Evolutionary conservation across 2,797 vertebrate species (phyloP), one percentile per base, ranked within the genome.

Genomic region (Scomberomorus guttatus): DNA sequence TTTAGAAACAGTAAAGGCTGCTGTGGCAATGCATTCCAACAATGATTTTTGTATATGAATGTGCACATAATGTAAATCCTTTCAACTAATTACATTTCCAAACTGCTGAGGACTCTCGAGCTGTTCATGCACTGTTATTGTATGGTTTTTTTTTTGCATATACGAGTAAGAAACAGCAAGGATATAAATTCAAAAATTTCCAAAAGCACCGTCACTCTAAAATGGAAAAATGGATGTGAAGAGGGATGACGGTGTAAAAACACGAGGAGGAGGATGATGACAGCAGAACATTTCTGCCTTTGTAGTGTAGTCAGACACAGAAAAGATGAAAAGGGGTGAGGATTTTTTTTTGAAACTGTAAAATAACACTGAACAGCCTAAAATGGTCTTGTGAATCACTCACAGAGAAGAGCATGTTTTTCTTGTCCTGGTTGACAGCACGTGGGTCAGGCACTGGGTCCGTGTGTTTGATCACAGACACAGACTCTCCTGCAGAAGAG

Each of bases 331-430:
- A 67, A 71, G 20, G 6, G 29, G 25, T 0, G 9, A 52, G 18
- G 50, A 7, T 27, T 20, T 12, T 34, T n/a, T 12, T 34, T 67
- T 11, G 20, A 24, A 70, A 9, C 13, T 22, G 25, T 58, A 69
- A 72, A 79, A 56, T 24, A 70, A 37, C 4, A 75, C 24, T n/a
- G 12, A 46, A 52, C 18, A 32, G 48, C 37, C n/a, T 22, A 52
- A 72, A 79, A 56, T 3, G 8, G 32, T 68, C 11, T 32, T 32
- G 3, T 18, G 63, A 79, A 69, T 82, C 32, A 97, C 98, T 98
- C 91, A 99, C 98, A 91, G 98, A 99, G 83, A 99, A 99, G 52
- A 99, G 97, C 98, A 99, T 99, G 92, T 99, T 99, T 94, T 99
- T 99, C 92, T 99, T 99, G 92, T 99, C 98, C 89, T 99, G 98